Conservation (phyloP, 2,888 invertebrate genomes). For the Trissolcus japonicus region DNA sequence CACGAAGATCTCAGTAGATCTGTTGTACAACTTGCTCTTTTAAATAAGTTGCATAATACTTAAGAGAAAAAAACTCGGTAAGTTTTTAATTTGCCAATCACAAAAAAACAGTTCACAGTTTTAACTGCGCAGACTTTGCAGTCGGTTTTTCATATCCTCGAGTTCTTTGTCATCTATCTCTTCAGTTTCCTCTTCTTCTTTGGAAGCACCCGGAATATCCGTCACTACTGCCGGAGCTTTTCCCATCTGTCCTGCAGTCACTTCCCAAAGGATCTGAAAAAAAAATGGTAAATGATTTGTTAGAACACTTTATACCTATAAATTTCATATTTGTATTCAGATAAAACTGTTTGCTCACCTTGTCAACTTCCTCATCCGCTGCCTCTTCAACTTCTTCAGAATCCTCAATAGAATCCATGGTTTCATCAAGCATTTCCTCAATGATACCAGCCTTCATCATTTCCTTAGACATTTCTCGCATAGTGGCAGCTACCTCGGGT, state of each 20-base stretch:
- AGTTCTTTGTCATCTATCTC: conserved; percentile 87
- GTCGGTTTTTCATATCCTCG: conserved; percentile 93
- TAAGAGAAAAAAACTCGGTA: too few species aligned
- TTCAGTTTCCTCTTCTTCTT: conserved; percentile 81
- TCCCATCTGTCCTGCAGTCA: conserved; percentile 93
- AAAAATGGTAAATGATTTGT: background rate
- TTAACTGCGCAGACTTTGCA: conserved; percentile 92
- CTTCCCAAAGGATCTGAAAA: conserved; percentile 86
- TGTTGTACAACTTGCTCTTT: too few species aligned
- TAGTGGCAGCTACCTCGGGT: conserved; percentile 95
- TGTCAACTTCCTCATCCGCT: conserved; percentile 94
- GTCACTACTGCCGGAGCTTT: conserved; percentile 91
- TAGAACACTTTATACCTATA: background rate
- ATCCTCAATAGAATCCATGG: conserved; percentile 94
- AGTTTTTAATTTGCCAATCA: too few species aligned
- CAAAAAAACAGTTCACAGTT: background rate
- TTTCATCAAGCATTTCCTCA: conserved; percentile 99
- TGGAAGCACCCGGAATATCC: conserved; percentile 79
- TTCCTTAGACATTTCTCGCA: conserved; percentile 98
- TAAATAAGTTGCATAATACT: too few species aligned
- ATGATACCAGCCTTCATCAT: conserved; percentile 99
- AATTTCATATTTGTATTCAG: background rate
- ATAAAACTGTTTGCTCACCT: conserved; percentile 77
- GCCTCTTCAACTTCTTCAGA: conserved; percentile 97
- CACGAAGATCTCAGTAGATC: too few species aligned